Evolutionary conservation across 2,888 invertebrate species (phyloP).

Genomic region (Tiphia femorata): DNA sequence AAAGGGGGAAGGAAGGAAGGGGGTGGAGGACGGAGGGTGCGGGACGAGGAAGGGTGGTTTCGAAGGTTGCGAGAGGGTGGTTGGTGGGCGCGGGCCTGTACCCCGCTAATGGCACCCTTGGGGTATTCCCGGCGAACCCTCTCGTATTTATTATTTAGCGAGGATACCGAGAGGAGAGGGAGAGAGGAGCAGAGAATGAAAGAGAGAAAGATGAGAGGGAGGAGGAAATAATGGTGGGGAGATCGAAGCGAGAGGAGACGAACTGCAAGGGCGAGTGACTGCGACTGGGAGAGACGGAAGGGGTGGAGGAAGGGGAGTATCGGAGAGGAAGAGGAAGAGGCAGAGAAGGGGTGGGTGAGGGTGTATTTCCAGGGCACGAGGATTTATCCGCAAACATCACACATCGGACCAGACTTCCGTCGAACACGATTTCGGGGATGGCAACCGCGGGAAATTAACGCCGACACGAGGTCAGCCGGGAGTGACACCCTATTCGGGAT

Average conservation of each 20-base stretch:
- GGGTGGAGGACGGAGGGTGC: conserved; percentile 26
- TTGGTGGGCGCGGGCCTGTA: conserved; percentile 52
- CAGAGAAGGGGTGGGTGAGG: conserved; percentile 24
- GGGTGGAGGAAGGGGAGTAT: conserved; percentile 11
- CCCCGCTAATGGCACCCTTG: conserved; percentile 68
- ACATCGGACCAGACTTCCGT: conserved; percentile 44
- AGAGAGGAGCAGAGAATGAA: conserved; percentile 14
- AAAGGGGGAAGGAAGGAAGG: conserved; percentile 26
- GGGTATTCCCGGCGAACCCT: conserved; percentile 65
- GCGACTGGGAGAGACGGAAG: conserved; percentile 37
- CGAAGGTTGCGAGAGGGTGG: conserved; percentile 49
- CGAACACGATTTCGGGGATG: conserved; percentile 33
- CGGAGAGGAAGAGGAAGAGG: conserved; percentile 23
- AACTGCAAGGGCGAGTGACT: conserved; percentile 22
- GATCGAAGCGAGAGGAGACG: conserved; percentile 23
- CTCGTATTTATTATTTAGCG: conserved; percentile 68
- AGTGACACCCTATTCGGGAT: too few relatives aligned
- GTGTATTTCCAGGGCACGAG: conserved; percentile 32
- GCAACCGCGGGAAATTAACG: conserved; percentile 41
- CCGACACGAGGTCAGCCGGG: conserved; percentile 23
- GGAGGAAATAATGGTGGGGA: conserved; percentile 6
- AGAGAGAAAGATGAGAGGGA: conserved; percentile 15
- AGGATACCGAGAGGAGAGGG: conserved; percentile 47
- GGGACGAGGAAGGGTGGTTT: conserved; percentile 29
- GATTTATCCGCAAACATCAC: conserved; percentile 62